phyloP scores from a whole-genome alignment of 2,797 vertebrate species.

The Manis javanica region DNA sequence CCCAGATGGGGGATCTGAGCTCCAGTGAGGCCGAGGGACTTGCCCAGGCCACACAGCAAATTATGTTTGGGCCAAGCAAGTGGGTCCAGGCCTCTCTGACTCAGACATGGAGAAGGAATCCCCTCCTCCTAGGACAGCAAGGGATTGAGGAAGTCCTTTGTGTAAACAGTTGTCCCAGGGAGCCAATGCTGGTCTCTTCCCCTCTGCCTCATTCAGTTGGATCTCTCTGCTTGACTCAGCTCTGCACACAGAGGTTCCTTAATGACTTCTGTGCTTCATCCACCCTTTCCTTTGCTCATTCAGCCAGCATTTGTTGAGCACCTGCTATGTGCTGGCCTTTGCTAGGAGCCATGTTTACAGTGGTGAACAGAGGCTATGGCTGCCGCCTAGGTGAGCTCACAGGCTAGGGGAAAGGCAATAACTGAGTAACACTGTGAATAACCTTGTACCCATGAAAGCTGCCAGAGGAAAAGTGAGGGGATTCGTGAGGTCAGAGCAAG shows the following conservation, averaged over 20 bases:
- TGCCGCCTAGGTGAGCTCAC: neutral
- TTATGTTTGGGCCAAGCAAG: neutral
- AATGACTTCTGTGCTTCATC: neutral
- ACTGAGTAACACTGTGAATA: neutral
- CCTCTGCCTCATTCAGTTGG: neutral
- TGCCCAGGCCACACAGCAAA: constrained; percentile 24
- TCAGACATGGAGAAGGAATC: neutral
- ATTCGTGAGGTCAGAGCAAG: neutral
- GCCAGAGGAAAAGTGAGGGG: neutral
- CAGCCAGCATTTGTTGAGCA: neutral
- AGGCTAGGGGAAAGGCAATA: neutral
- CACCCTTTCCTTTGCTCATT: neutral
- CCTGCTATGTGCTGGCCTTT: neutral
- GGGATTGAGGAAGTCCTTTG: neutral
- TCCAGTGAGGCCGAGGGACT: constrained; percentile 17
- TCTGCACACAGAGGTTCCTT: neutral
- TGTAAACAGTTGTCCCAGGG: neutral
- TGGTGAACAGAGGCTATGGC: neutral
- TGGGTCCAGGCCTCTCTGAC: neutral
- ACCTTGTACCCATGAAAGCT: neutral
- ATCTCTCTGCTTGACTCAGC: neutral
- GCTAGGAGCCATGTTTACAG: neutral
- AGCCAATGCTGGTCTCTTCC: neutral
- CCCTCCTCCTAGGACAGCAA: neutral
- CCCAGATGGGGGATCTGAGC: neutral